phyloP scores from a whole-genome alignment of 2,888 invertebrate species.

The Cheiracanthium punctorium region DNA sequence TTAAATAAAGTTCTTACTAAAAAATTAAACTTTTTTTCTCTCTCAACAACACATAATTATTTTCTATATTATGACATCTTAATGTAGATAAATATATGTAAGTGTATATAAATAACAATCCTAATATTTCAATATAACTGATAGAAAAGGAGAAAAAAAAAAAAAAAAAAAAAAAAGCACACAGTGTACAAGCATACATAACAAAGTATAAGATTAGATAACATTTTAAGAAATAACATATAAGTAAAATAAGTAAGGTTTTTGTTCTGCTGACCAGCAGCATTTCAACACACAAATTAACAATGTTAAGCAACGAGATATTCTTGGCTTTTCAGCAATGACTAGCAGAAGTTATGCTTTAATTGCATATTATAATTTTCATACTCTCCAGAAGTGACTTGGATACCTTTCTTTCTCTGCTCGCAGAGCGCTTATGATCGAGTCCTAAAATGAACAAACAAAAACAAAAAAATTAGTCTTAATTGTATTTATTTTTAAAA shows the following conservation, averaged over 20 bases:
- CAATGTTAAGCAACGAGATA: conserved; percentile 2
- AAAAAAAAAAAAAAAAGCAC: neutral
- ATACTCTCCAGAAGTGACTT: conserved; percentile 81
- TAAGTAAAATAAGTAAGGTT: conserved; percentile 1
- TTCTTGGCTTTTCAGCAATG: conserved; percentile 19
- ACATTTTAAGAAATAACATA: conserved; percentile 4
- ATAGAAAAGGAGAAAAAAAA: too few relatives aligned
- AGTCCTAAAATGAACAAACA: conserved; percentile 74
- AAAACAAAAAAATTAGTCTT: neutral
- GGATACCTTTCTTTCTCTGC: conserved; percentile 86
- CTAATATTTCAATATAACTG: neutral
- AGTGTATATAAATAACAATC: neutral
- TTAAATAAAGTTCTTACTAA: too few relatives aligned
- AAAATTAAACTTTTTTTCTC: too few relatives aligned
- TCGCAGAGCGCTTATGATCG: conserved; percentile 85
- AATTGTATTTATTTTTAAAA: too few relatives aligned
- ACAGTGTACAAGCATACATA: neutral
- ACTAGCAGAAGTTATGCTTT: conserved; percentile 41
- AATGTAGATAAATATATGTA: neutral
- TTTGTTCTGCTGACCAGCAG: conserved; percentile 15
- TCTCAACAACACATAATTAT: too few relatives aligned
- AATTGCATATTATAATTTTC: conserved; percentile 66
- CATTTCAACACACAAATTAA: neutral
- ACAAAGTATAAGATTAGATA: neutral
- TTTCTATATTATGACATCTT: neutral